These are phyloP conservation scores for Sceliomorpha sp. DNA, from an alignment of 2,888 invertebrate species.

Conservation along the genomic window DNA sequence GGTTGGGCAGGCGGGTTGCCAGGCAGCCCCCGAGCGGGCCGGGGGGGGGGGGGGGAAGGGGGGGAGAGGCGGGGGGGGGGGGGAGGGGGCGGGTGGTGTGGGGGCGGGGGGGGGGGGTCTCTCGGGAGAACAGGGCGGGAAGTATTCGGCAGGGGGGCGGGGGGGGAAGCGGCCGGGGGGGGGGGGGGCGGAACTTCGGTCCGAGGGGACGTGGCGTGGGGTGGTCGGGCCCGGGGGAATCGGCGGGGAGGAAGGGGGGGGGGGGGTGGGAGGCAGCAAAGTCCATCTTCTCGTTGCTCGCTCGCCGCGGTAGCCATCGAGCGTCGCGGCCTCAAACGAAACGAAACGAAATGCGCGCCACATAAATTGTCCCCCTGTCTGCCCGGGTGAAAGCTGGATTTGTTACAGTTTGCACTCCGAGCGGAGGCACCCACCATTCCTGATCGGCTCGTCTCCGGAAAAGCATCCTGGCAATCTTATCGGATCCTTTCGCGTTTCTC, in stretches of 20 bases:
- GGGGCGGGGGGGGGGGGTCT: no score
- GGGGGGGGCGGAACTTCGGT: conserved; percentile 60
- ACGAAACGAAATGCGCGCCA: conserved; percentile 77
- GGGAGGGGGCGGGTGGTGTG: no score
- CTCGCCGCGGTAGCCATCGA: conserved; percentile 62
- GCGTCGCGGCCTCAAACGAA: conserved; percentile 63
- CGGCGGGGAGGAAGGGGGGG: conserved; percentile 56
- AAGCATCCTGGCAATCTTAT: conserved; percentile 56
- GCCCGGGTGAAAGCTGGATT: conserved; percentile 79
- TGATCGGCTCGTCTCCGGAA: conserved; percentile 19
- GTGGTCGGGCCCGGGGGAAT: conserved; percentile 56
- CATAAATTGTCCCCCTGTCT: conserved; percentile 80
- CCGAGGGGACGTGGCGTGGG: no score
- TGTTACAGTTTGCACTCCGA: conserved; percentile 80
- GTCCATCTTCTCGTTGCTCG: no score
- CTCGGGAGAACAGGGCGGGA: no score
- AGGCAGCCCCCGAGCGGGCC: no score
- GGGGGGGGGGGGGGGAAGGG: no score
- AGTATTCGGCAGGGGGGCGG: conserved; percentile 22
- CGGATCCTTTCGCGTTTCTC: no score
- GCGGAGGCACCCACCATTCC: conserved; percentile 13
- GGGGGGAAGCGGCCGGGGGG: conserved; percentile 39
- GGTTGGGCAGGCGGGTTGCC: no score
- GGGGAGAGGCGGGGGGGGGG: no score
- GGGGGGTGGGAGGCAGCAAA: conserved; percentile 66